Base-by-base conservation (phyloP, 2,113 vertebrate genomes). In the Ciconia maguari region DNA sequence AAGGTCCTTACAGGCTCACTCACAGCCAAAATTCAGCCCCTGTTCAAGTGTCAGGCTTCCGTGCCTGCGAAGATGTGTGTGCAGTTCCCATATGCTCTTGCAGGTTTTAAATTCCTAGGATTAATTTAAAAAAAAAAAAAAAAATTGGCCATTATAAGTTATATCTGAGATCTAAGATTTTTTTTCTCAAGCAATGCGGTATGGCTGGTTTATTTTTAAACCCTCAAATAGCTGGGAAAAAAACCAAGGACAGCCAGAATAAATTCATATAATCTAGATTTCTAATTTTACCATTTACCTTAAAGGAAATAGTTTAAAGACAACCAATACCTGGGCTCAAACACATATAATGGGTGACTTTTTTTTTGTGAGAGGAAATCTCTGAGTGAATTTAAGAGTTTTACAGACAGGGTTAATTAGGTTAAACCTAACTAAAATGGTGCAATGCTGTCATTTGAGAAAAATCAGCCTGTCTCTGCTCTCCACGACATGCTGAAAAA, bases 141-240 rank as follows among this genome's bases (percentile, higher is more conserved):
- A 42, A 64, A 61, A 5, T 27, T 44, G 27, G 12, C 42, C 44
- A 83, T 92, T 94, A 71, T 46, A 87, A 66, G 46, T 57, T 78
- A 29, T 75, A 88, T 68, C 32, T 81, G 27, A 78, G 46, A 87
- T 69, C 22, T 87, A 62, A 84, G 55, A 16, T 61, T 41, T 74
- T 34, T 79, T 92, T 76, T 27, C 55, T 87, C 32, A 62, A 85
- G 85, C 30, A 42, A 51, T 27, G 9, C 15, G 3, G 42, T 71
- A 71, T 85, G 78, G 55, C 42, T 89, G 46, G n/a, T 85, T 91
- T 95, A 85, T 93, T 95, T 95, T 96, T 87, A 90, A 87, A 93
- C 29, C 3, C 16, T 85, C 76, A 36, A 79, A 85, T 93, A 87
- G 19, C 77, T 84, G 62, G 24, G 41, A 6, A 72, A 57, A 75